Percentiles rank a stretch among this genome's conserved stretches.
Conservation (phyloP, 1,140 invertebrate species). For the Dinothrombium tinctorium region DNA sequence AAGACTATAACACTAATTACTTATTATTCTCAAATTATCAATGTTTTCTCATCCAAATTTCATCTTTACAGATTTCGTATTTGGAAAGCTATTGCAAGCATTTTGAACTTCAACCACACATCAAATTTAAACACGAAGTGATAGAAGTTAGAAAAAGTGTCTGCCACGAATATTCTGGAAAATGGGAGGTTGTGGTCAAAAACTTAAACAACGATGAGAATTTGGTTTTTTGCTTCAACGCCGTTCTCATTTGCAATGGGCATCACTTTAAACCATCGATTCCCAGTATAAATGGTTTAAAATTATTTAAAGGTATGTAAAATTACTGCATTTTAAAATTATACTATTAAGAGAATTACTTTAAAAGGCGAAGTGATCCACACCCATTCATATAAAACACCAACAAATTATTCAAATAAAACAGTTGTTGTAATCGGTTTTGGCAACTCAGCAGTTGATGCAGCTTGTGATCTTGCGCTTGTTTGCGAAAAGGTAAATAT, state of each 20-base stretch:
- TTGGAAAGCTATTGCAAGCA: conserved; percentile 22
- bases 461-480: conserved; percentile 26
- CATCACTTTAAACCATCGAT: conserved; percentile 16
- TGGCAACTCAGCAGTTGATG: conserved; percentile 30
- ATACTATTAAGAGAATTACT: not conserved
- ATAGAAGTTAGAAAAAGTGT: conserved; percentile 14
- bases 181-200: conserved; percentile 20
- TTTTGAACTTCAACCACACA: conserved; percentile 21
- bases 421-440: conserved; percentile 28
- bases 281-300: conserved; percentile 16
- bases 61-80: too few relatives aligned
- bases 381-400: conserved; percentile 19
- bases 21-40: too few relatives aligned
- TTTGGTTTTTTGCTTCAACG: conserved; percentile 21
- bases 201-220: not conserved
- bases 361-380: conserved; percentile 19
- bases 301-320: conserved; percentile 17
- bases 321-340: not conserved
- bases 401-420: conserved; percentile 20
- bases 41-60: too few relatives aligned
- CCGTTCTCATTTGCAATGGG: conserved; percentile 23
- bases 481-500: conserved; percentile 16
- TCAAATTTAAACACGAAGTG: conserved; percentile 21
- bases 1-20: too few relatives aligned
- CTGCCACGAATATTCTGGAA: conserved; percentile 20